Base-by-base conservation (phyloP, 2,113 vertebrate species). In the Chaetodon trifascialis region DNA sequence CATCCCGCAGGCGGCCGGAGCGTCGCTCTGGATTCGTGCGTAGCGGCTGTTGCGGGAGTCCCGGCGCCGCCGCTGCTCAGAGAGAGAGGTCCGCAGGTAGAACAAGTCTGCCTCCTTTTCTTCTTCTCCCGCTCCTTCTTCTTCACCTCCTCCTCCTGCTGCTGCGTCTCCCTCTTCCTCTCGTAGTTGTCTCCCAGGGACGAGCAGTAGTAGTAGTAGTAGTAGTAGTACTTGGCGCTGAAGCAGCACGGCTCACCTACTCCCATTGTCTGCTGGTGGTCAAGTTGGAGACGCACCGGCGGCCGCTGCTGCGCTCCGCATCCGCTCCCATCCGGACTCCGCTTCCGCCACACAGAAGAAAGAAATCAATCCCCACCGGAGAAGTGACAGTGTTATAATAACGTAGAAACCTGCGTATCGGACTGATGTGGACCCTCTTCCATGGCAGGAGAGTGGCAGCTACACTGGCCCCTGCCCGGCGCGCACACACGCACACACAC, bases 191-290 rank as follows among this genome's bases (percentile, higher is more conserved):
- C 91, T 95, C 94, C 94, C 93, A 93, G 79, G 94, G 94, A 94
- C 94, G 95, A 96, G 95, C 93, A 71, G 84, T 73, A 95, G 84
- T 83, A 96, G 84, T 83, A 96, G 58, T 83, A 96, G 58, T 79
- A 62, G 86, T 79, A 79, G 85, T 76, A 40, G 64, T 73, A 95
- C 93, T 93, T 95, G 94, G 88, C 88, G 92, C 95, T 95, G 96
- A 93, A 93, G 95, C 91, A 91, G 93, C 95, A 92, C 96, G 91
- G 94, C 93, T 91, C 95, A 94, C 95, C 95, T 93, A 93, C 95
- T 97, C 97, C 97, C 98, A 98, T 99, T 86, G 96, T 97, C 96
- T 87, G 89, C 87, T 88, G 90, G 85, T 77, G 90, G 88, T 94
- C 90, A 90, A 95, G 92, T 95, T 95, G 93, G 94, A 89, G 88